A percentile compares a stretch with the other conserved stretches of the same genome.
phyloP scores from a whole-genome alignment of 2,888 invertebrate genomes.

The Eupithecia tripunctaria region DNA sequence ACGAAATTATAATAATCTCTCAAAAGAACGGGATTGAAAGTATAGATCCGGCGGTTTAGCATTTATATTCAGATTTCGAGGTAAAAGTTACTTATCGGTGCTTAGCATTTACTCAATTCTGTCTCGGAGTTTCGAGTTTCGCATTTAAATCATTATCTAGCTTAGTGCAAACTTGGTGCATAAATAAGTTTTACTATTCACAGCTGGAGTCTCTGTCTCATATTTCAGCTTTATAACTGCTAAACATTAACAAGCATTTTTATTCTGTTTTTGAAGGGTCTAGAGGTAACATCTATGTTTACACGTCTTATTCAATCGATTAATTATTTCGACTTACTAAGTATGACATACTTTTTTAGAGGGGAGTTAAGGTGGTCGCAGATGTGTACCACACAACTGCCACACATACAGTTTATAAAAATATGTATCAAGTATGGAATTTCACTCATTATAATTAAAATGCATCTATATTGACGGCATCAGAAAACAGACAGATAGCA shows the following conservation, averaged over 20 bases:
- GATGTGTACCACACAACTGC: not conserved
- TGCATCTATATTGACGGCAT: not conserved
- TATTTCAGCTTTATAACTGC: not conserved
- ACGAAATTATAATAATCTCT: slow-evolving; percentile 80
- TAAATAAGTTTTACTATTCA: slow-evolving; percentile 4
- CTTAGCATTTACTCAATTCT: slow-evolving; percentile 60
- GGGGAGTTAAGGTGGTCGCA: no score
- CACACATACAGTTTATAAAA: not conserved
- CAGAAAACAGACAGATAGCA: not conserved
- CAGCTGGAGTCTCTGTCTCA: slow-evolving; percentile 3
- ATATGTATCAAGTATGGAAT: not conserved
- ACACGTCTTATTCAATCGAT: no score
- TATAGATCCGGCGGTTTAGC: slow-evolving; percentile 77
- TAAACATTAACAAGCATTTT: not conserved
- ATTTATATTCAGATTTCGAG: slow-evolving; percentile 79
- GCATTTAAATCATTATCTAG: slow-evolving; percentile 32
- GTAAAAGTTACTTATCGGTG: slow-evolving; percentile 75
- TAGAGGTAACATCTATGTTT: no score
- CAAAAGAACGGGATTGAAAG: slow-evolving; percentile 76
- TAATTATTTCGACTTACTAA: not conserved
- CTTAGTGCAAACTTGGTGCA: slow-evolving; percentile 10
- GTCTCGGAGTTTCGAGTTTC: slow-evolving; percentile 37
- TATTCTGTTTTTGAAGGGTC: not conserved
- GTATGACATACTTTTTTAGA: not conserved
- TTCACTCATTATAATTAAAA: not conserved